Percentiles rank a stretch among this genome's conserved stretches.
These are phyloP conservation scores for Branchinecta lindahli DNA, from an alignment of 1,140 invertebrate species.

Conservation along the genomic window DNA sequence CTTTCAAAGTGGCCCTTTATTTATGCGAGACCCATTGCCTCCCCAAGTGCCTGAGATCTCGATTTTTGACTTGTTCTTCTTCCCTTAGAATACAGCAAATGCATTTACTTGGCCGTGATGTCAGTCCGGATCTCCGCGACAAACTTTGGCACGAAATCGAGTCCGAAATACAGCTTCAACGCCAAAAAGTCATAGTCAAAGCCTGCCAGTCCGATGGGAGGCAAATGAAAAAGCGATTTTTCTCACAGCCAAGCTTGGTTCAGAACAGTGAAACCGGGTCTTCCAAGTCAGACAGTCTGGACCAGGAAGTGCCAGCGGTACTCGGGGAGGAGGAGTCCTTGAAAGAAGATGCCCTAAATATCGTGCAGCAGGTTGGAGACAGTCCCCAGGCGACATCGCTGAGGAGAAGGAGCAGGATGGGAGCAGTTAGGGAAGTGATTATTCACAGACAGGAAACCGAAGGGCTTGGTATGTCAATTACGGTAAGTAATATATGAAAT, in stretches of 20 bases:
- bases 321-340: conserved; percentile 8
- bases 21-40: too few relatives aligned
- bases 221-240: conserved; percentile 18
- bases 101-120: conserved; percentile 57
- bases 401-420: background rate
- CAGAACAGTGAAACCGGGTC: conserved; percentile 22
- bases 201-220: conserved; percentile 29
- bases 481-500: conserved; percentile 38
- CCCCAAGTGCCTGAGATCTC: too few relatives aligned
- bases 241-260: conserved; percentile 18
- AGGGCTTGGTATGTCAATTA: conserved; percentile 64
- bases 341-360: background rate
- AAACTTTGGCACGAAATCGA: conserved; percentile 69
- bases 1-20: too few relatives aligned
- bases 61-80: background rate
- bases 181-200: conserved; percentile 52
- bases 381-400: background rate
- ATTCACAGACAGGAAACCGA: conserved; percentile 49
- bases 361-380: conserved; percentile 23
- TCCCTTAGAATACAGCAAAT: conserved; percentile 59
- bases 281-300: conserved; percentile 22
- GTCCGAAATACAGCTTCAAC: conserved; percentile 65
- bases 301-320: conserved; percentile 25
- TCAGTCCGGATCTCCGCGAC: conserved; percentile 55
- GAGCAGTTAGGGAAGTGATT: conserved; percentile 35